Percentiles rank a stretch among this genome's conserved stretches.
phyloP scores from a whole-genome alignment of 1,140 invertebrate species.

The Temnothorax longispinosus region DNA sequence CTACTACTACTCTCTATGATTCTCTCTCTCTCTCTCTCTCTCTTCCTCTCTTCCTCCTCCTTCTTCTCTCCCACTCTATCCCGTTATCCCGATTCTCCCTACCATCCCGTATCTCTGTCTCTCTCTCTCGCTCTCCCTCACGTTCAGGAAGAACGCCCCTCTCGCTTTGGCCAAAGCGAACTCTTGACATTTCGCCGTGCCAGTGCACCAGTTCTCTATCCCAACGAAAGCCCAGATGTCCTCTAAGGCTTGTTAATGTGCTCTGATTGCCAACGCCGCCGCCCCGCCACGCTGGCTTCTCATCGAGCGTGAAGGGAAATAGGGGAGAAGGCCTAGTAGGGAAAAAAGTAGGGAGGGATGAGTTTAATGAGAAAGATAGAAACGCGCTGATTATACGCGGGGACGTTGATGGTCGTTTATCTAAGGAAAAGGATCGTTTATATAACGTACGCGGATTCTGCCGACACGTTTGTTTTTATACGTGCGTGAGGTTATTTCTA shows the following conservation, averaged over 20 bases:
- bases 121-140: constrained; percentile 50
- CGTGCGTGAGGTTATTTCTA: not conserved
- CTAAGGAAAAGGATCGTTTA: not conserved
- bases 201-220: constrained; percentile 69
- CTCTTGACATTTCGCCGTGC: constrained; percentile 74
- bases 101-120: constrained; percentile 42
- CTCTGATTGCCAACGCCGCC: constrained; percentile 67
- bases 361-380: constrained; percentile 18
- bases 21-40: not conserved
- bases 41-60: constrained; percentile 47
- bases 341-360: constrained; percentile 29
- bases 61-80: constrained; percentile 47
- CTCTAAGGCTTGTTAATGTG: constrained; percentile 69
- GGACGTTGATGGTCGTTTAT: not conserved
- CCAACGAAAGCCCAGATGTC: constrained; percentile 70
- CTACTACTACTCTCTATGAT: not conserved
- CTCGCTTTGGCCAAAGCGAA: constrained; percentile 68
- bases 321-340: not conserved
- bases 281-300: not conserved
- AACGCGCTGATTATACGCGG: not conserved
- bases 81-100: constrained; percentile 44
- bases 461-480: not conserved
- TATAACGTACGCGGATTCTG: not conserved
- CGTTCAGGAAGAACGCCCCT: constrained; percentile 14
- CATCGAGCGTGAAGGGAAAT: not conserved